Evolutionary conservation across 2,888 invertebrate species (phyloP).

Genomic region (Acanthosepion pharaonis): DNA sequence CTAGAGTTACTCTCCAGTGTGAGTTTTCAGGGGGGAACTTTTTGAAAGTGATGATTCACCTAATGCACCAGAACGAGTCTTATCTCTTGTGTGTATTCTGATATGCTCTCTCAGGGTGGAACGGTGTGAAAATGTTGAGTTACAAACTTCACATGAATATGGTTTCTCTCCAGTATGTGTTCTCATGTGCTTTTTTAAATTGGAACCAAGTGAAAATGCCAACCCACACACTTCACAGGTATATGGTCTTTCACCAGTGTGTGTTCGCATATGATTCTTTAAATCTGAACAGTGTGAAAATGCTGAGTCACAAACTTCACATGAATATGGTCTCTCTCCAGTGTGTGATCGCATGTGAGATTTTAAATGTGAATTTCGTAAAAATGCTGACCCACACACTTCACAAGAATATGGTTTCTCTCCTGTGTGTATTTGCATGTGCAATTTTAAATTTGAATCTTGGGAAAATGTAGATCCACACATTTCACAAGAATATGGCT

Average conservation of each 20-base stretch:
- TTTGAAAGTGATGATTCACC: too few relatives aligned
- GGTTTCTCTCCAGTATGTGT: not conserved
- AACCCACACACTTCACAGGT: not conserved
- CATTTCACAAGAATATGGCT: not conserved
- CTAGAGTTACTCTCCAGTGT: too few relatives aligned
- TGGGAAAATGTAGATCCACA: not conserved
- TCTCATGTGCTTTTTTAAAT: not conserved
- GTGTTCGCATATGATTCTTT: not conserved
- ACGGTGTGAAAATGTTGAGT: too few relatives aligned
- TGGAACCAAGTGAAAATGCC: not conserved
- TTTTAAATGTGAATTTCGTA: not conserved
- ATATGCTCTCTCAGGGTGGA: too few relatives aligned
- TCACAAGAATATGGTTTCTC: conserved; percentile 13
- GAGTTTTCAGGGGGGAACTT: too few relatives aligned
- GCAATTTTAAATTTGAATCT: not conserved
- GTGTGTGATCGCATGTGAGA: not conserved
- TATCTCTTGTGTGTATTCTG: too few relatives aligned
- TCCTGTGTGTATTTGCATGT: not conserved
- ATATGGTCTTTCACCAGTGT: not conserved
- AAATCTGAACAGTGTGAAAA: not conserved
- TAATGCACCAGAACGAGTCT: too few relatives aligned
- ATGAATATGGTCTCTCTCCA: not conserved
- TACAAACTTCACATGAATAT: not conserved
- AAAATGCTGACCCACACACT: not conserved
- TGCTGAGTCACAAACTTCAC: conserved; percentile 3